These are phyloP conservation scores for Phocoena sinus DNA, from an alignment of 2,113 vertebrate genomes.

Conservation along the genomic window DNA sequence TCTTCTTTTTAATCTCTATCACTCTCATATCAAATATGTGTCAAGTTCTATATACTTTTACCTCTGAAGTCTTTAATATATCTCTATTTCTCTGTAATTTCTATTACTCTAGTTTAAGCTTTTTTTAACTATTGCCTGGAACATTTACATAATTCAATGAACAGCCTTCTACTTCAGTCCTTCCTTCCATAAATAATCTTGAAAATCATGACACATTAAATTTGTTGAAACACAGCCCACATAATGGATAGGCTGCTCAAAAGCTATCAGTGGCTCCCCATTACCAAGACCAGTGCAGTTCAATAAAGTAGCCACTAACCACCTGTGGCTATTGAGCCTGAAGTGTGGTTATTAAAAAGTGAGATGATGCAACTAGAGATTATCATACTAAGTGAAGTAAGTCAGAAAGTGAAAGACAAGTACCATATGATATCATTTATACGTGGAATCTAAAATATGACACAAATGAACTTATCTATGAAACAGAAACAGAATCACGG, in stretches of 20 bases:
- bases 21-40: neutral
- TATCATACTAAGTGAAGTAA: neutral
- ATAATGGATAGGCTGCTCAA: neutral
- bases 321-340: neutral
- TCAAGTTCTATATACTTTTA: neutral
- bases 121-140: neutral
- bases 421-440: neutral
- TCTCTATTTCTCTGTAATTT: neutral
- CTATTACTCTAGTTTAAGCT: neutral
- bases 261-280: neutral
- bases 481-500: neutral
- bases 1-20: neutral
- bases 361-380: neutral
- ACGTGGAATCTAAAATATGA: neutral
- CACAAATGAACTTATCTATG: neutral
- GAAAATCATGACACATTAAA: neutral
- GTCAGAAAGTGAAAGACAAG: neutral
- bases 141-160: neutral
- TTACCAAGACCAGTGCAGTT: neutral
- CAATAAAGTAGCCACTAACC: neutral
- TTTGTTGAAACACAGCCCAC: neutral
- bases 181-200: neutral
- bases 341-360: neutral
- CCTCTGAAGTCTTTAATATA: neutral
- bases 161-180: neutral